Evolutionary conservation across 1,140 invertebrate species (phyloP).

Genomic region (Geopemphigus sp.): DNA sequence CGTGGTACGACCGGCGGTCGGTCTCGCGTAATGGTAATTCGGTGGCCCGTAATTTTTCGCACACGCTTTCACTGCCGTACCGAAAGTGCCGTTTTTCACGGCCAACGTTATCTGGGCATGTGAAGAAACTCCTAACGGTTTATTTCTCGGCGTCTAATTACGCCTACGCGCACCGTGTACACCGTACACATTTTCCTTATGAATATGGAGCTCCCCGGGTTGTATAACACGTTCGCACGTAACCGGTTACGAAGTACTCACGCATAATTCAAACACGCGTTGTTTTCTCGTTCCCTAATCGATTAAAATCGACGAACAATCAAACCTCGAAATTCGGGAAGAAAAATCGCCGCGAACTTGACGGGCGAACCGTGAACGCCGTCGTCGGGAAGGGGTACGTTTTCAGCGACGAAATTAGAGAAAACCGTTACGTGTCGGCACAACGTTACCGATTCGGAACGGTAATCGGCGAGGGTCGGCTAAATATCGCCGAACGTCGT

Average conservation of each 20-base stretch:
- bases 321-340: background rate
- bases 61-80: constrained; percentile 29
- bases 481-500: no score
- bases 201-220: background rate
- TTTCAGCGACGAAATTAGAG: background rate
- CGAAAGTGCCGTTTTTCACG: constrained; percentile 3
- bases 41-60: constrained; percentile 22
- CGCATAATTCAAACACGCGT: background rate
- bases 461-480: no score
- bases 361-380: background rate
- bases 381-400: no score
- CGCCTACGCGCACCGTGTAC: background rate
- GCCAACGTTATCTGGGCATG: constrained; percentile 9
- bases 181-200: background rate
- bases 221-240: constrained; percentile 15
- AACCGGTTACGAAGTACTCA: constrained; percentile 24
- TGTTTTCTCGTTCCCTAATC: constrained; percentile 15
- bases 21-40: constrained; percentile 13
- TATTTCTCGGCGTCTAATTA: constrained; percentile 28
- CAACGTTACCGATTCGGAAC: no score
- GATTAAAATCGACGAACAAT: background rate
- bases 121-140: constrained; percentile 12
- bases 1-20: no score
- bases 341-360: constrained; percentile 4
- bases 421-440: no score